phyloP scores from a whole-genome alignment of 1,140 invertebrate species.

The Paramacrobiotus metropolitanus region DNA sequence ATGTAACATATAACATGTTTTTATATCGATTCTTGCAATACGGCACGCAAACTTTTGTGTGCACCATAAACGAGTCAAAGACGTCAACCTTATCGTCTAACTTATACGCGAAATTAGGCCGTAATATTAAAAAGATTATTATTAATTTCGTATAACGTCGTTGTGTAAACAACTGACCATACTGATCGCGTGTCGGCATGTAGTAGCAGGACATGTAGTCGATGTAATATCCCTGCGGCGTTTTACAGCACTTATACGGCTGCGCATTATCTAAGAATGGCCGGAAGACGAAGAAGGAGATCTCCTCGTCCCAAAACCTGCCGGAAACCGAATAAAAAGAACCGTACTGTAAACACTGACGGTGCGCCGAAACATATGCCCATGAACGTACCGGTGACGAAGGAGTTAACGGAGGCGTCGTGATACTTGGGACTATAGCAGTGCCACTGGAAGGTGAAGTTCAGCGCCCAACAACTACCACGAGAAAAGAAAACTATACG shows the following conservation, averaged over 20 bases:
- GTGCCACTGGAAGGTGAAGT: neutral
- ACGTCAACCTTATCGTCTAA: too few relatives aligned
- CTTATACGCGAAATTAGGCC: too few relatives aligned
- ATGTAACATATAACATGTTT: too few relatives aligned
- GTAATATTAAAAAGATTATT: too few relatives aligned
- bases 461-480: neutral
- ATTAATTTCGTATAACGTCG: neutral
- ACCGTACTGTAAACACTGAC: neutral
- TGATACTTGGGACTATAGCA: conserved; percentile 1
- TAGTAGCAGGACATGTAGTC: neutral
- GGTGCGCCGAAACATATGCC: neutral
- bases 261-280: neutral
- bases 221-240: neutral
- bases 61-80: too few relatives aligned
- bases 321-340: neutral
- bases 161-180: neutral
- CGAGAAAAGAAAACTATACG: neutral
- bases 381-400: neutral
- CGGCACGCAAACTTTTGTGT: neutral
- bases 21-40: too few relatives aligned
- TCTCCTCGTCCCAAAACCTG: neutral
- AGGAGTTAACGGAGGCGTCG: neutral
- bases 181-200: neutral
- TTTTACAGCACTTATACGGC: neutral
- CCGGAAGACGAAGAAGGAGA: neutral